Evolutionary conservation across 2,888 invertebrate genomes (phyloP), one percentile per base, ranked within the genome.

Genomic region (Stictocephala bisonia): DNA sequence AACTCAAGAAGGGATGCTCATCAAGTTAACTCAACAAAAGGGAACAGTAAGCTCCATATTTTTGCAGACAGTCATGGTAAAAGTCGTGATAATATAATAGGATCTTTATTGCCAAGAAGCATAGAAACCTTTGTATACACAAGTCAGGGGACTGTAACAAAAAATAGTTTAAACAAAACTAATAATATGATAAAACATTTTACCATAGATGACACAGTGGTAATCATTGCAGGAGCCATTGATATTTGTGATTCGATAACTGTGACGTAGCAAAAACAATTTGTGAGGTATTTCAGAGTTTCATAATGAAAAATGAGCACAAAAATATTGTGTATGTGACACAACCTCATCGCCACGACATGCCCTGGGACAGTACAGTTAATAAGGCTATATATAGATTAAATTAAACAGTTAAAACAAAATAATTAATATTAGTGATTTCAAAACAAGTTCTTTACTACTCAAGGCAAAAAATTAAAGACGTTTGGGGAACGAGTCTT

Each of bases 1-100:
- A n/a, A n/a, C n/a, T n/a, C n/a, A n/a, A n/a, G n/a, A n/a, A n/a
- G n/a, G n/a, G n/a, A n/a, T n/a, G n/a, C n/a, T n/a, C n/a, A n/a
- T n/a, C n/a, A n/a, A n/a, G n/a, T n/a, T n/a, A n/a, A n/a, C n/a
- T n/a, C n/a, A n/a, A n/a, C n/a, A n/a, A n/a, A n/a, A n/a, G n/a
- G n/a, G n/a, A n/a, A 35, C 13, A 50, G 2, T 3, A 51, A 51
- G 26, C n/a, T 51, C 6, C n/a, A 51, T 51, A 20, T 51, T 24
- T 51, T 51, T 13, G 24, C 51, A n/a, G 51, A 51, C 51, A 51
- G 51, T n/a, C 51, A 51, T 51, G 24, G 51, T 24, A 51, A 51
- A 11, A 11, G 27, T n/a, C 24, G 11, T 24, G 51, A 27, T 1
- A 3, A 24, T 6, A 1, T 51, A 2, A 4, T 51, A 6, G 26